Evolutionary conservation across 2,797 vertebrate species (phyloP).

Genomic region (Acanthis flammea): DNA sequence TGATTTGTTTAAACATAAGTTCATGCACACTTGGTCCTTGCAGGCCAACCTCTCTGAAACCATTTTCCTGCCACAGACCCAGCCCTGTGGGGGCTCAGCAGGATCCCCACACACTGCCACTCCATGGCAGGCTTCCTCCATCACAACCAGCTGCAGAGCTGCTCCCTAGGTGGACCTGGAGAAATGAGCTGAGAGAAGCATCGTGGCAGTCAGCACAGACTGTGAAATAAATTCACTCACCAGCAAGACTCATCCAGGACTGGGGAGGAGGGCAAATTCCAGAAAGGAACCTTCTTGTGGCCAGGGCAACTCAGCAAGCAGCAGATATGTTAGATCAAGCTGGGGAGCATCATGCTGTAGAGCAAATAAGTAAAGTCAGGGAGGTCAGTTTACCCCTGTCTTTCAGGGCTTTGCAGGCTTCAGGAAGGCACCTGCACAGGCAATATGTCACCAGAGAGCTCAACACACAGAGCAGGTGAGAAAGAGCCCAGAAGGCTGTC

Average conservation of each 20-base stretch:
- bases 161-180: neutral
- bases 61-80: neutral
- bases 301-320: neutral
- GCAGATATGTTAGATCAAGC: neutral
- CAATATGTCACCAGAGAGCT: neutral
- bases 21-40: neutral
- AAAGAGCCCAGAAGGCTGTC: neutral
- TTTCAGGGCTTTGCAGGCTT: neutral
- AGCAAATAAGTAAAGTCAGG: neutral
- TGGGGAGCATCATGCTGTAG: neutral
- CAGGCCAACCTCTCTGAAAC: neutral
- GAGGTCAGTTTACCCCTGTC: neutral
- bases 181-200: neutral
- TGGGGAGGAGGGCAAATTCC: neutral
- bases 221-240: neutral
- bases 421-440: neutral
- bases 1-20: neutral
- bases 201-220: neutral
- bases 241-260: neutral
- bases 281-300: neutral
- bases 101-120: neutral
- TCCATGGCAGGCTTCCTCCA: neutral
- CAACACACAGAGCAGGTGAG: neutral
- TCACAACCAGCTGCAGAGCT: neutral
- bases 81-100: neutral